Conservation (phyloP, 2,888 invertebrate species). For the Metellina segmentata region DNA sequence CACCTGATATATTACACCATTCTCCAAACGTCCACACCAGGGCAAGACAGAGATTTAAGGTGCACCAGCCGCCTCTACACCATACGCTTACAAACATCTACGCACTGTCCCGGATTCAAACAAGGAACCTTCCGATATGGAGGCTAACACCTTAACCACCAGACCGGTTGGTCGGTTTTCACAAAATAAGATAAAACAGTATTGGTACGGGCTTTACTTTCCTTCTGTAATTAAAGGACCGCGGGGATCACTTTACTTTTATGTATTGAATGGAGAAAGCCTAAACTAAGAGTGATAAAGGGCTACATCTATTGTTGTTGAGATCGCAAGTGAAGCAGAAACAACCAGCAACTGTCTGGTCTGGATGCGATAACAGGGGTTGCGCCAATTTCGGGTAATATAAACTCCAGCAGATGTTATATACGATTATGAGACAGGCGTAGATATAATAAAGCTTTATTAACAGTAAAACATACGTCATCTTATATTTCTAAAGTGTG, state of each 20-base stretch:
- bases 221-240: background rate
- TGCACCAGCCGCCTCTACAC: too few species aligned
- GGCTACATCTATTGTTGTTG: conserved; percentile 45
- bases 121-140: too few species aligned
- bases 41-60: too few species aligned
- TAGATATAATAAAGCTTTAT: conserved; percentile 26
- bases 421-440: conserved; percentile 59
- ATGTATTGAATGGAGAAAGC: background rate
- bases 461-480: conserved; percentile 23
- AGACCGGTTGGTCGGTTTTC: too few species aligned
- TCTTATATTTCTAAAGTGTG: conserved; percentile 13
- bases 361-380: conserved; percentile 63
- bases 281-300: conserved; percentile 9
- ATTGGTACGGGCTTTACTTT: background rate
- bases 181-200: too few species aligned
- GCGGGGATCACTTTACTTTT: background rate
- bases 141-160: too few species aligned
- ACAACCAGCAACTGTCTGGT: conserved; percentile 59
- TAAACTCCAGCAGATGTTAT: conserved; percentile 53
- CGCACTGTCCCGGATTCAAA: too few species aligned
- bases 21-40: too few species aligned
- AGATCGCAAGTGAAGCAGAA: conserved; percentile 52
- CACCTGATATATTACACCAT: too few species aligned
- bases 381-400: conserved; percentile 33
- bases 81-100: too few species aligned